Base-by-base conservation (phyloP, 2,797 vertebrate genomes). In the Neostethus bicornis region DNA sequence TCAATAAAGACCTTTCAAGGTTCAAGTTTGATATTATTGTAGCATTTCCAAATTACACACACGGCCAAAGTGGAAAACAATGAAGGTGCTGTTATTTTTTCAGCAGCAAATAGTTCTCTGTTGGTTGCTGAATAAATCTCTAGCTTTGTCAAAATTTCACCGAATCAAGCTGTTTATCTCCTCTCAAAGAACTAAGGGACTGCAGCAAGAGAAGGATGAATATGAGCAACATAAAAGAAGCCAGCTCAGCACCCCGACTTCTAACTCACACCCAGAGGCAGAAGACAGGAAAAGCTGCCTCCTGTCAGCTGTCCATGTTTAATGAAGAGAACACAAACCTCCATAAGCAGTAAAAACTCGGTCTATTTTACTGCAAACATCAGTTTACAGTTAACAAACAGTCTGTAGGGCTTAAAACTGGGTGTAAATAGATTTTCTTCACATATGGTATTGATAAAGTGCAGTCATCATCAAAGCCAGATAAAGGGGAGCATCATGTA, bases 101-200 rank as follows among this genome's bases (percentile, higher is more conserved):
- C 9, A 52, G 17, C 10, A 16, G 24, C 63, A 32, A 43, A 31
- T 61, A 39, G 45, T 39, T 29, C 39, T 52, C 63, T 60, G 60
- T 47, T 49, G 49, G 20, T 21, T 53, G 51, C 51, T 26, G 39
- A 32, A 38, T 43, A 51, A 35, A 77, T 77, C 61, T 54, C 73
- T 79, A 49, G 43, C 37, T 41, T 25, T 8, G 34, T 70, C 46
- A 66, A 49, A 75, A 26, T 26, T 57, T 61, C 41, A 48, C 51
- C 26, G 11, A 17, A 74, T 76, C 47, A 76, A 62, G 53, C 59
- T 37, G 23, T 46, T n/a, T n/a, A n/a, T n/a, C n/a, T n/a, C n/a
- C n/a, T n/a, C n/a, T 32, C 3, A 52, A 59, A 63, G 20, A 43
- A 19, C 8, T 32, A n/a, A 0, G 3, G 9, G 6, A 24, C 25